phyloP scores from a whole-genome alignment of 2,113 vertebrate species.

The Coreoperca whiteheadi region DNA sequence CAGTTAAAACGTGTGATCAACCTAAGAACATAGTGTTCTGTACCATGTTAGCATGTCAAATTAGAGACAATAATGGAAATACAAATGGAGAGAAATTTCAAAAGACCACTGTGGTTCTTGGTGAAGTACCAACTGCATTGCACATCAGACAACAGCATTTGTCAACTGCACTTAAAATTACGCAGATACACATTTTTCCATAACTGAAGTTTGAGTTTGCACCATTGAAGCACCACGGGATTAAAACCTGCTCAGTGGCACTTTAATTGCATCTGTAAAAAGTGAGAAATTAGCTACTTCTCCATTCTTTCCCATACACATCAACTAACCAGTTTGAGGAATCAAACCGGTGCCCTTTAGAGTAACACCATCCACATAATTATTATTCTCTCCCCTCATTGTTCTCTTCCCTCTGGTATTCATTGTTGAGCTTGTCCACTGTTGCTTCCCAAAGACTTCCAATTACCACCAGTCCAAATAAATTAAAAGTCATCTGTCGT shows the following conservation, averaged over 20 bases:
- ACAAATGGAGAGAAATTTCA: background rate
- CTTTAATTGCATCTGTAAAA: background rate
- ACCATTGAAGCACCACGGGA: background rate
- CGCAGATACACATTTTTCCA: background rate
- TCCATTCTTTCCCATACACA: background rate
- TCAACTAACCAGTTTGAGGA: background rate
- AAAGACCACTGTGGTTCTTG: background rate
- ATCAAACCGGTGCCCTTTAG: slow-evolving; percentile 30
- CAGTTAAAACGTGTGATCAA: background rate
- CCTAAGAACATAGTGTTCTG: background rate
- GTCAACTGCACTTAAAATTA: background rate
- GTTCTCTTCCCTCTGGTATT: slow-evolving; percentile 7
- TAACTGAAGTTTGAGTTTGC: background rate
- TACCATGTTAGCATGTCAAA: background rate
- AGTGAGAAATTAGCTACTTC: background rate
- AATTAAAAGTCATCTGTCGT: slow-evolving; percentile 63
- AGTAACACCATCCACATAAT: slow-evolving; percentile 29
- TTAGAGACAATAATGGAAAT: background rate
- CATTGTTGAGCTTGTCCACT: slow-evolving; percentile 27
- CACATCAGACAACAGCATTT: background rate
- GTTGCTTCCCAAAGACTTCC: slow-evolving; percentile 57
- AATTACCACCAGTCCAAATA: slow-evolving; percentile 61
- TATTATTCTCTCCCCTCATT: slow-evolving; percentile 28
- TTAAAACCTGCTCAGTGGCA: background rate
- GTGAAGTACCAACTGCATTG: background rate